Evolutionary conservation across 2,113 vertebrate genomes (phyloP).

Genomic region (Pteropus alecto): DNA sequence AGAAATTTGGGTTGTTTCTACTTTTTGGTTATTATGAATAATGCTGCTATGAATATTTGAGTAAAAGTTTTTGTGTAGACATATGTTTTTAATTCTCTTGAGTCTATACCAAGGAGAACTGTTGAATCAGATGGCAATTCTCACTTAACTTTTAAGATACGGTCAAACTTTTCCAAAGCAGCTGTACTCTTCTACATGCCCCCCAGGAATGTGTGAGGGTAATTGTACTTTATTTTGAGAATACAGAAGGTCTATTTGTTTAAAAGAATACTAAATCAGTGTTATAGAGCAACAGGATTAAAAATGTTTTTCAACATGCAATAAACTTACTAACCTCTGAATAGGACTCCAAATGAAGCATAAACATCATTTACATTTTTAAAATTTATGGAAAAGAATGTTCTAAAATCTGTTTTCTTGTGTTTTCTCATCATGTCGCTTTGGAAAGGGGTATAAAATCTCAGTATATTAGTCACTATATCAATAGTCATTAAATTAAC

Average conservation of each 20-base stretch:
- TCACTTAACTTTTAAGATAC: constrained; percentile 24
- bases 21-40: not conserved
- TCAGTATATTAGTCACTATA: not conserved
- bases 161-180: constrained; percentile 36
- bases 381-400: constrained; percentile 24
- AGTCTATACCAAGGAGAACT: not conserved
- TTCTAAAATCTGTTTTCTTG: not conserved
- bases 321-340: not conserved
- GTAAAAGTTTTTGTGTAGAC: not conserved
- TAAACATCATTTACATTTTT: not conserved
- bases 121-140: not conserved
- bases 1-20: not conserved
- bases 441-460: not conserved
- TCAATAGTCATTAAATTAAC: not conserved
- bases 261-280: not conserved
- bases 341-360: not conserved
- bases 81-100: not conserved
- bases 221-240: not conserved
- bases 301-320: constrained; percentile 14
- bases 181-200: not conserved
- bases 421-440: constrained; percentile 13
- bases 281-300: not conserved
- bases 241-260: constrained; percentile 21
- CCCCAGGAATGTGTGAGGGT: not conserved
- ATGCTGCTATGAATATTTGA: not conserved